These are phyloP conservation scores for Hypotaenidia philippensis DNA, from an alignment of 2,797 vertebrate genomes.

Conservation along the genomic window DNA sequence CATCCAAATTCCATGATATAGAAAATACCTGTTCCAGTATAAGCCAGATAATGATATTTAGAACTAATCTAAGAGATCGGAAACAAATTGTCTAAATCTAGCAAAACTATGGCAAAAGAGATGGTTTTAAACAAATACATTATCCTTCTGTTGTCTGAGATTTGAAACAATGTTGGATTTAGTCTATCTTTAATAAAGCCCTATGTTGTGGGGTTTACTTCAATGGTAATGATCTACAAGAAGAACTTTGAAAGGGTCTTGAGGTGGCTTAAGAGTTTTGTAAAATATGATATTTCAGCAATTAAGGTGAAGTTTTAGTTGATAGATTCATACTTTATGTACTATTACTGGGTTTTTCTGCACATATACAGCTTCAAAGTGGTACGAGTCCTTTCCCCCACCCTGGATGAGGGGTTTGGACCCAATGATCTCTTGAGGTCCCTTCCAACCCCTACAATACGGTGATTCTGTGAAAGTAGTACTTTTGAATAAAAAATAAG, in stretches of 20 bases:
- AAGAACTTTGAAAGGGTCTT: not conserved
- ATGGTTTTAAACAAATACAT: not conserved
- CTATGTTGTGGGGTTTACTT: not conserved
- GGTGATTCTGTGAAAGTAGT: not conserved
- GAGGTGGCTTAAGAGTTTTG: not conserved
- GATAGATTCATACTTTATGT: not conserved
- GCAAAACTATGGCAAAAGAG: not conserved
- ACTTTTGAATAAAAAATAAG: not conserved
- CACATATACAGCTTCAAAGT: not conserved
- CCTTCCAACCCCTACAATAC: too few relatives aligned
- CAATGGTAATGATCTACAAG: not conserved
- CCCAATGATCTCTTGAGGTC: too few relatives aligned
- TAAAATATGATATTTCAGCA: not conserved
- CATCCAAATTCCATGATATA: not conserved
- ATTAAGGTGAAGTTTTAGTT: not conserved
- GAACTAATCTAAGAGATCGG: not conserved
- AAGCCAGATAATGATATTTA: not conserved
- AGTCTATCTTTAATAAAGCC: rapidly evolving
- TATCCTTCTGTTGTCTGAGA: not conserved
- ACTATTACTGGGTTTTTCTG: not conserved
- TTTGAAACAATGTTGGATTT: not conserved
- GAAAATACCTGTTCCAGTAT: not conserved
- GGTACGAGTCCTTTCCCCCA: not conserved
- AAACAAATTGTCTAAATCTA: not conserved
- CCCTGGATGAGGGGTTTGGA: too few relatives aligned